These are phyloP conservation scores for Apostichopus leukothele DNA, from an alignment of 53 echinoderm and acorn worm genomes.

Conservation along the genomic window DNA sequence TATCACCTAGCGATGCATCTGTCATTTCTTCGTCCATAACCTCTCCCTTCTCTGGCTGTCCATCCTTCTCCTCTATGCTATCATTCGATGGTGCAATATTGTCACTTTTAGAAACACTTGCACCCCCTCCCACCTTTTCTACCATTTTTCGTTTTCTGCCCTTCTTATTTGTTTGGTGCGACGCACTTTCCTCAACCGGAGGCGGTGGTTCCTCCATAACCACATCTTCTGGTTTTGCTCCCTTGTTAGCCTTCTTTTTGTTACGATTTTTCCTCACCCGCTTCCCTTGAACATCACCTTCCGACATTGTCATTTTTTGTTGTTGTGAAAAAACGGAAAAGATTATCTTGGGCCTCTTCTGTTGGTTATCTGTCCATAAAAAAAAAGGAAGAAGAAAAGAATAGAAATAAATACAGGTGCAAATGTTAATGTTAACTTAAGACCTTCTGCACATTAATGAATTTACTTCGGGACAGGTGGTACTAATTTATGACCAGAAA, in stretches of 20 bases:
- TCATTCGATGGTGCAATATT: too few relatives aligned
- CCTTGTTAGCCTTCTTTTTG: not conserved
- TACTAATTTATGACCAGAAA: too few relatives aligned
- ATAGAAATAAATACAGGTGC: too few relatives aligned
- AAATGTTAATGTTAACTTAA: too few relatives aligned
- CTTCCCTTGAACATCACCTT: not conserved
- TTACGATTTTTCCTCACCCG: not conserved
- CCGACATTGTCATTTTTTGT: not conserved
- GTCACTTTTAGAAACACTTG: not conserved
- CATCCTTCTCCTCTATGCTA: too few relatives aligned
- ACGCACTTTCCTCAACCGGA: too few relatives aligned
- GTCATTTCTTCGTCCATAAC: not conserved
- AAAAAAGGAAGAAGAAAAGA: too few relatives aligned
- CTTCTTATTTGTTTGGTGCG: not conserved
- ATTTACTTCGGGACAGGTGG: too few relatives aligned
- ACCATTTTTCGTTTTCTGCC: not conserved
- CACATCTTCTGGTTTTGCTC: not conserved
- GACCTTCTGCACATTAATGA: too few relatives aligned
- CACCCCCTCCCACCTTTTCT: not conserved
- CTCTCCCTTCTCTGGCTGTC: not conserved
- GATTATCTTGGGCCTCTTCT: too few relatives aligned
- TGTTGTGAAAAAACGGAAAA: too few relatives aligned
- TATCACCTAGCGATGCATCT: not conserved
- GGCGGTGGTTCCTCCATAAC: not conserved
- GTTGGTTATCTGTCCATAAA: too few relatives aligned